These are phyloP conservation scores for Rugalucina vietnamica DNA, from an alignment of 2,888 invertebrate species.

Conservation along the genomic window DNA sequence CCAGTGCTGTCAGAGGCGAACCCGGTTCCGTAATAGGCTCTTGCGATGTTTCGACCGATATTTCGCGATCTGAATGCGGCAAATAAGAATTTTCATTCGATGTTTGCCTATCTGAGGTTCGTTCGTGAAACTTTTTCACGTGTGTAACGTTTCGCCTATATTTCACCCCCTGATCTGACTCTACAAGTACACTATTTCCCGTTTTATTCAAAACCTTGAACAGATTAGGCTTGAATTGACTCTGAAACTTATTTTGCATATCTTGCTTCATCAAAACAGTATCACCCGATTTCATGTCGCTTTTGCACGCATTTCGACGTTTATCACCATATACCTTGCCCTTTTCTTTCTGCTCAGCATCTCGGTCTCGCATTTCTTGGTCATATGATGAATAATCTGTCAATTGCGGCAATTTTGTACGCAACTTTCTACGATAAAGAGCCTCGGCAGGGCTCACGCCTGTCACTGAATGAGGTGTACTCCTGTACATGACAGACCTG, in stretches of 20 bases:
- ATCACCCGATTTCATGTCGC: neutral
- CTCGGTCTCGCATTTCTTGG: neutral
- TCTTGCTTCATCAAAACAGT: constrained; percentile 5
- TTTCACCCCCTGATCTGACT: neutral
- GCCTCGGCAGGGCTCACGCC: constrained; percentile 35
- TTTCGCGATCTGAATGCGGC: too few relatives aligned
- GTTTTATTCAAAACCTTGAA: neutral
- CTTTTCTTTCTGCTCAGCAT: neutral
- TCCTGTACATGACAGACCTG: constrained; percentile 58
- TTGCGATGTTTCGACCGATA: too few relatives aligned
- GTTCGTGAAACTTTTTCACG: constrained; percentile 21
- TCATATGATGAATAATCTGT: neutral
- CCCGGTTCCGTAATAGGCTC: too few relatives aligned
- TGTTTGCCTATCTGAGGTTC: too few relatives aligned
- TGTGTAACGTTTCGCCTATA: constrained; percentile 29
- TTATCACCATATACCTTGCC: neutral
- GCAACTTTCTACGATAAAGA: constrained; percentile 39
- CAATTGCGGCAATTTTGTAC: constrained; percentile 43
- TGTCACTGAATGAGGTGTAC: constrained; percentile 45
- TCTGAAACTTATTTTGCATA: constrained; percentile 25
- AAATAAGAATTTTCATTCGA: too few relatives aligned
- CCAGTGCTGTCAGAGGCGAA: too few relatives aligned
- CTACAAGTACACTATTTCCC: constrained; percentile 5
- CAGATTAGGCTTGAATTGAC: neutral
- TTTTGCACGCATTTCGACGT: neutral